Base-by-base conservation (phyloP, 37 sponge, comb jelly and placozoan genomes). In the Amphimedon queenslandica region DNA sequence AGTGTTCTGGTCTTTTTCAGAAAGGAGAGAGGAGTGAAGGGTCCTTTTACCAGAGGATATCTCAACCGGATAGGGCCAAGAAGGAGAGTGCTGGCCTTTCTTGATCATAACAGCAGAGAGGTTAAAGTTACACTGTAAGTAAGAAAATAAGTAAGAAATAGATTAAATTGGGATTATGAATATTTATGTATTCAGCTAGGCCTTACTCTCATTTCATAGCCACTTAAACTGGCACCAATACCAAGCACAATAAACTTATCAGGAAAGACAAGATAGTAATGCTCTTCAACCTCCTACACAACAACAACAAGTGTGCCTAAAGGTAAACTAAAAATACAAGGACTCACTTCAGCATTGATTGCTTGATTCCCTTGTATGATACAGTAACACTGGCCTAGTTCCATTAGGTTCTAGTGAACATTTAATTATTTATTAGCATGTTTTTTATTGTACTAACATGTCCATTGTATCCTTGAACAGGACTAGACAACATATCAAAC, bases 401-500 rank as follows among this genome's bases (percentile, higher is more conserved):
- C 93, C 58, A 56, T 71, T 39, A 91, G 61, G 67, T 78, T 67
- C 91, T 85, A 69, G 41, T 30, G 40, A 4, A 73, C 1, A 40
- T 25, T 6, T 25, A 60, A 25, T 5, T 11, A n/a, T 60, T 8
- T 47, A 47, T 47, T 18, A 18, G 53, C 13, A 13, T 47, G 53
- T 47, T 18, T 47, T 18, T 47, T 18, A 18, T 18, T 47, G 13
- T 47, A 47, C 13, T 47, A 8, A 90, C 87, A 75, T 75, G 64
- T 13, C 95, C 95, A 71, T 61, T 73, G 70, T 75, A 94, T 5
- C 92, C 92, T 30, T 90, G 78, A 18, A 94, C 84, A 41, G 84
- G 80, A n/a, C 69, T 78, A 6, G 91, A 77, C 36, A 90, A 28
- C 95, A 94, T 94, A 28, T 94, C 95, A 41, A 77, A 84, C 55